A percentile compares a stretch with the other conserved stretches of the same genome.
These are phyloP conservation scores for Porites australiensis DNA, from an alignment of 64 coral and sea anemone genomes.

Conservation along the genomic window DNA sequence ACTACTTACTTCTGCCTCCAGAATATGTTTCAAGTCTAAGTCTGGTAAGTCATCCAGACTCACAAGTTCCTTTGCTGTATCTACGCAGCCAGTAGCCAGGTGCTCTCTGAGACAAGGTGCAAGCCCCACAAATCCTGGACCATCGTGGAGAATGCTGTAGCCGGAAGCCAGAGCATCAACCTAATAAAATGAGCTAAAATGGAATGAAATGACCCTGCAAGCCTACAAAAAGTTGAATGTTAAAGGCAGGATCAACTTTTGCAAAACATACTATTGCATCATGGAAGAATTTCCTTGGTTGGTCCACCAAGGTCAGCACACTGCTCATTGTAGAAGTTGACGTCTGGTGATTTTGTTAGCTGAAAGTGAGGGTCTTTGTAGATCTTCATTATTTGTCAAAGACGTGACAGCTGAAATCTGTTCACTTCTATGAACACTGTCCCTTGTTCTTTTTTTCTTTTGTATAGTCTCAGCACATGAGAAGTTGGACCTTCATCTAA, in stretches of 20 bases:
- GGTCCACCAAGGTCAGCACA: slow-evolving; percentile 60
- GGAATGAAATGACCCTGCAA: slow-evolving; percentile 8
- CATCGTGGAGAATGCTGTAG: slow-evolving; percentile 4
- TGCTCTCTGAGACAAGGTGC: background rate
- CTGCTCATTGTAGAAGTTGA: slow-evolving; percentile 37
- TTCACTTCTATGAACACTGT: slow-evolving; percentile 44
- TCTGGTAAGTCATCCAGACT: slow-evolving; percentile 1
- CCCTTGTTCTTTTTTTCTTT: slow-evolving; percentile 48
- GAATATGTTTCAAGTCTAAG: background rate
- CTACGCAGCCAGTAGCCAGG: background rate
- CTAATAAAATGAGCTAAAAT: background rate
- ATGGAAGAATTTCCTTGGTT: slow-evolving; percentile 68
- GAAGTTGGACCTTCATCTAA: slow-evolving; percentile 21
- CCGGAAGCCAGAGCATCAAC: slow-evolving; percentile 20
- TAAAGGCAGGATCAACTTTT: slow-evolving; percentile 24
- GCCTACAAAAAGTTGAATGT: slow-evolving; percentile 45
- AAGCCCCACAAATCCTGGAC: background rate
- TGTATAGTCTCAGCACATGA: slow-evolving; percentile 60
- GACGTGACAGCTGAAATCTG: slow-evolving; percentile 40
- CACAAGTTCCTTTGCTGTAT: background rate
- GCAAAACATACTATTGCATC: background rate
- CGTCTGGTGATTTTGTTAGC: slow-evolving; percentile 27
- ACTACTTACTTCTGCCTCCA: background rate
- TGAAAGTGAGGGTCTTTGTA: slow-evolving; percentile 34
- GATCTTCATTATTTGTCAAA: slow-evolving; percentile 34